Conservation (phyloP, 2,888 invertebrate genomes). For the Leptinotarsa tumamoca region DNA sequence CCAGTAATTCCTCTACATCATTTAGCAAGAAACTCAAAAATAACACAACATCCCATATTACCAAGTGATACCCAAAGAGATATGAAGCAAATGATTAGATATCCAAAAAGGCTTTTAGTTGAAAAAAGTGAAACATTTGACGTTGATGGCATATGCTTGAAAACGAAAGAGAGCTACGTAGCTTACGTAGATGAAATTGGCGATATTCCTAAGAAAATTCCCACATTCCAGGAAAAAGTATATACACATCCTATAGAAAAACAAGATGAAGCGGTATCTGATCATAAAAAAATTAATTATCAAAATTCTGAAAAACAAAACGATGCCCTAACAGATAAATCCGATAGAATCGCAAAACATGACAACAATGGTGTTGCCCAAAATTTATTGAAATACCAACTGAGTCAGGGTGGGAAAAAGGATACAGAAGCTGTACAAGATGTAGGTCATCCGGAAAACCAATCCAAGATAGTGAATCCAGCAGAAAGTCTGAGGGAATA, state of each 20-base stretch:
- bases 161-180: constrained; percentile 27
- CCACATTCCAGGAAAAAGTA: not conserved
- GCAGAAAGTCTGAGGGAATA: constrained; percentile 30
- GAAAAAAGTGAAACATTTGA: constrained; percentile 38
- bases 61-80: not conserved
- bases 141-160: constrained; percentile 45
- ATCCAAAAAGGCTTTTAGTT: constrained; percentile 35
- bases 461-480: not conserved
- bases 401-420: not conserved
- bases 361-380: not conserved
- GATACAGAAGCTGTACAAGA: not conserved
- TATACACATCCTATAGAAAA: not conserved
- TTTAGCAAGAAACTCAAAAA: not conserved
- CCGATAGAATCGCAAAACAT: too few relatives aligned
- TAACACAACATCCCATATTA: constrained; percentile 15
- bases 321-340: not conserved
- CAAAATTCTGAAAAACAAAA: not conserved
- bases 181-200: constrained; percentile 6
- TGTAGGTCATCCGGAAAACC: not conserved
- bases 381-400: not conserved
- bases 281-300: not conserved
- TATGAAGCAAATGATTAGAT: constrained; percentile 11
- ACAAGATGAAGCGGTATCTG: not conserved
- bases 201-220: not conserved
- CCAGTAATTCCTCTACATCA: too few relatives aligned